A percentile compares a stretch with the other conserved stretches of the same genome.
phyloP scores from a whole-genome alignment of 37 sponge, comb jelly and placozoan species.

The Aphrocallistes beatrix region DNA sequence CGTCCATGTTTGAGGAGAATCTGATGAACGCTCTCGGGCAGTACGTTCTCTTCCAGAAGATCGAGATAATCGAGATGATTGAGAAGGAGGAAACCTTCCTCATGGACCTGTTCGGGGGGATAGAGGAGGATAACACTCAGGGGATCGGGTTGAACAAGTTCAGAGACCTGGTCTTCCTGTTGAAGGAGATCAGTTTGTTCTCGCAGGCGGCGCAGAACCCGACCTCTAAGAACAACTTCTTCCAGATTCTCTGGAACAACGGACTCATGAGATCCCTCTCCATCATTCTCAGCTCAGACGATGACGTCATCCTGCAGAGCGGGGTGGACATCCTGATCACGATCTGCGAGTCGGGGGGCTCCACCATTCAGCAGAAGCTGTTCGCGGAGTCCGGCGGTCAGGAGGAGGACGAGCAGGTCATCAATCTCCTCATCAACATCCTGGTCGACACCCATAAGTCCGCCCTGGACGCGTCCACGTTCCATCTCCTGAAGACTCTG shows the following conservation, averaged over 20 bases:
- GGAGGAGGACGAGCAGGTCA: conserved; percentile 51
- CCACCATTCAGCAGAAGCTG: conserved; percentile 45
- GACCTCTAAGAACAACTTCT: neutral
- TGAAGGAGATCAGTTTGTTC: neutral
- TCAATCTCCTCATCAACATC: conserved; percentile 55
- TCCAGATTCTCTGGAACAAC: neutral
- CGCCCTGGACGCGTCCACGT: neutral
- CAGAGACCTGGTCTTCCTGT: neutral
- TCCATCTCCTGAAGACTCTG: conserved; percentile 31
- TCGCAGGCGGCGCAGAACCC: neutral
- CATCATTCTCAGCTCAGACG: neutral
- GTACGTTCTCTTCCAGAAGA: conserved; percentile 68
- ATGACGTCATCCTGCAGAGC: neutral
- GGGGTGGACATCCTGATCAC: conserved; percentile 63
- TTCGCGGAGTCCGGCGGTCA: conserved; percentile 1
- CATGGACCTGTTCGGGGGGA: conserved; percentile 35
- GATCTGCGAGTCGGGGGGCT: conserved; percentile 35
- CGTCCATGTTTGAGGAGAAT: conserved; percentile 94
- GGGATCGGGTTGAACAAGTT: neutral
- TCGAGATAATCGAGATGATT: conserved; percentile 49
- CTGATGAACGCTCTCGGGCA: conserved; percentile 72
- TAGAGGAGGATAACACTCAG: neutral
- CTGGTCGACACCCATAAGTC: conserved; percentile 41
- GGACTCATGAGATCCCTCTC: neutral
- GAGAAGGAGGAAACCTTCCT: conserved; percentile 57